Conservation (phyloP, 2,113 vertebrate species). For the Microtus pennsylvanicus region DNA sequence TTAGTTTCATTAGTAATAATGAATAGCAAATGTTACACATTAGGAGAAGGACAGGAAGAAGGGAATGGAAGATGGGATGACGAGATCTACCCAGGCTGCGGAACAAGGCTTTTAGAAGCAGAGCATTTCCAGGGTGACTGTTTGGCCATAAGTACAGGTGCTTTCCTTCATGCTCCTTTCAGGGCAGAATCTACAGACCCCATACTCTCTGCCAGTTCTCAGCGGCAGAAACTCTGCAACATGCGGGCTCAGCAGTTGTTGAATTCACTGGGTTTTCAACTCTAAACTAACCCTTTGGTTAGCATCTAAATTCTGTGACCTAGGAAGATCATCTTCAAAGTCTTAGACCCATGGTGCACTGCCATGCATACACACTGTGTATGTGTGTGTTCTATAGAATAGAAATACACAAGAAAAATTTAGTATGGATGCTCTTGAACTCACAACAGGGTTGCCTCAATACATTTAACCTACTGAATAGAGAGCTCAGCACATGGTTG, state of each 20-base stretch:
- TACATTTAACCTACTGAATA: neutral
- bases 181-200: neutral
- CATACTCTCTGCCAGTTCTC: neutral
- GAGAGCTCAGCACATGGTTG: neutral
- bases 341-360: neutral
- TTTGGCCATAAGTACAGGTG: neutral
- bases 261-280: slow-evolving; percentile 29
- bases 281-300: slow-evolving; percentile 7
- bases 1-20: neutral
- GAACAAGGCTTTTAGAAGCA: neutral
- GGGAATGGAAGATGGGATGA: neutral
- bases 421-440: neutral
- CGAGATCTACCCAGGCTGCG: neutral
- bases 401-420: neutral
- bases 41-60: neutral
- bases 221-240: neutral
- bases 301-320: neutral
- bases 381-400: neutral
- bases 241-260: neutral
- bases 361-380: neutral
- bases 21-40: neutral
- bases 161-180: neutral
- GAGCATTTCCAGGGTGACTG: neutral
- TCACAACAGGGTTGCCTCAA: neutral
- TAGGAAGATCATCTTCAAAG: neutral